phyloP scores from a whole-genome alignment of 2,113 vertebrate species.

The Sceloporus tristichus region DNA sequence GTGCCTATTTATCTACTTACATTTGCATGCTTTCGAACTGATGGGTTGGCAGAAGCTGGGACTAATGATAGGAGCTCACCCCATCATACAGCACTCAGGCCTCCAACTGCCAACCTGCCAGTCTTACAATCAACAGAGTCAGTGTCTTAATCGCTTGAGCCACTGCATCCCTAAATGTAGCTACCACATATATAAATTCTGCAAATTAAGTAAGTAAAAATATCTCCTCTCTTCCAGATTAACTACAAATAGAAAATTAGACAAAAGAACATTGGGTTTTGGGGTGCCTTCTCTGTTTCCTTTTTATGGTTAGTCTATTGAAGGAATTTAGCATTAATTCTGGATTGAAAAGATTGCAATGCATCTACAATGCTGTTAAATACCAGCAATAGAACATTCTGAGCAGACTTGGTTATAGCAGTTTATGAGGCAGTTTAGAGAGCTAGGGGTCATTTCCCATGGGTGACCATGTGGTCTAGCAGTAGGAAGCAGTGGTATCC shows the following conservation, averaged over 20 bases:
- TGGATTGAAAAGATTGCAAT: conserved; percentile 56
- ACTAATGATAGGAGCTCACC: no score
- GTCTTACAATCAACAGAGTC: no score
- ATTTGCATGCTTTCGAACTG: no score
- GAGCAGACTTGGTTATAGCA: conserved; percentile 53
- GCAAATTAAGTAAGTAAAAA: not conserved
- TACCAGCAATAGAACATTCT: conserved; percentile 58
- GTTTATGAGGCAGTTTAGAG: conserved; percentile 57
- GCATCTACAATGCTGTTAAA: conserved; percentile 55
- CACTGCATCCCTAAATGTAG: fast-evolving
- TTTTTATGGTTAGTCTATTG: conserved; percentile 61
- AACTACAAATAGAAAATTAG: not conserved
- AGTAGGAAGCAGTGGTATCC: no score
- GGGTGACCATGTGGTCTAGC: not conserved
- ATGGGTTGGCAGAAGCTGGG: no score
- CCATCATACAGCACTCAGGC: no score
- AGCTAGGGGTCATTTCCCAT: not conserved
- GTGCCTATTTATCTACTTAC: no score
- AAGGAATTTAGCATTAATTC: conserved; percentile 54
- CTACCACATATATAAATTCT: fast-evolving
- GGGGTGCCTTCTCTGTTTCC: conserved; percentile 40
- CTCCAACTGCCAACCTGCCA: no score
- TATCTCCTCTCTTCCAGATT: conserved; percentile 9
- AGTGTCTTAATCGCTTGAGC: no score
- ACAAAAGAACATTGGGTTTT: conserved; percentile 27